A percentile compares a stretch with the other conserved stretches of the same genome.
Evolutionary conservation across 2,113 vertebrate genomes (phyloP).

Genomic region (Malurus elegans): DNA sequence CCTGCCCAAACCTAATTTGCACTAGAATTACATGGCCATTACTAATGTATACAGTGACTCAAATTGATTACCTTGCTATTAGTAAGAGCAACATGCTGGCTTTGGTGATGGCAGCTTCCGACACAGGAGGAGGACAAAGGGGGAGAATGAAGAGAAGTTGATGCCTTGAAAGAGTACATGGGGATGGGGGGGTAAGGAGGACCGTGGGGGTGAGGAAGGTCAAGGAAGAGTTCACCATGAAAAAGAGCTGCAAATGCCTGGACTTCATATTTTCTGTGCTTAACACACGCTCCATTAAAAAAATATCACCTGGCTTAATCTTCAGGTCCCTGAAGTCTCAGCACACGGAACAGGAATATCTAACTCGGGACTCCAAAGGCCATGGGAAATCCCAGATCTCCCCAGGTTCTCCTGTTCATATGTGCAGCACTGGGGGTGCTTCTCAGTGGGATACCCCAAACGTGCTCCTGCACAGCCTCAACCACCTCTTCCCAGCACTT

Average conservation of each 20-base stretch:
- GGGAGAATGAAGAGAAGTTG: background rate
- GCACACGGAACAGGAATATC: background rate
- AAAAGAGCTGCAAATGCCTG: background rate
- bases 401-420: background rate
- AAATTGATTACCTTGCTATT: constrained; percentile 67
- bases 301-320: background rate
- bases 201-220: background rate
- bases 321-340: background rate
- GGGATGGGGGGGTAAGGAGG: background rate
- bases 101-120: background rate
- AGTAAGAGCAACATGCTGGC: background rate
- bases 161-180: background rate
- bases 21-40: constrained; percentile 68
- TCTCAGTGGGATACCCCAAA: background rate
- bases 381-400: background rate
- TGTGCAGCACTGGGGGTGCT: background rate
- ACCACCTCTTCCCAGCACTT: background rate
- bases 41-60: constrained; percentile 64
- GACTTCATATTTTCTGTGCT: background rate
- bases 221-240: background rate
- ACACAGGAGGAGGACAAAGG: background rate
- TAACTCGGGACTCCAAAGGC: background rate
- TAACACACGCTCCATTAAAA: background rate
- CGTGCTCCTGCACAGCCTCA: background rate
- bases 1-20: constrained; percentile 67